A percentile compares a stretch with the other conserved stretches of the same genome.
These are phyloP conservation scores for Pterois miles DNA, from an alignment of 2,797 vertebrate species.

Conservation along the genomic window DNA sequence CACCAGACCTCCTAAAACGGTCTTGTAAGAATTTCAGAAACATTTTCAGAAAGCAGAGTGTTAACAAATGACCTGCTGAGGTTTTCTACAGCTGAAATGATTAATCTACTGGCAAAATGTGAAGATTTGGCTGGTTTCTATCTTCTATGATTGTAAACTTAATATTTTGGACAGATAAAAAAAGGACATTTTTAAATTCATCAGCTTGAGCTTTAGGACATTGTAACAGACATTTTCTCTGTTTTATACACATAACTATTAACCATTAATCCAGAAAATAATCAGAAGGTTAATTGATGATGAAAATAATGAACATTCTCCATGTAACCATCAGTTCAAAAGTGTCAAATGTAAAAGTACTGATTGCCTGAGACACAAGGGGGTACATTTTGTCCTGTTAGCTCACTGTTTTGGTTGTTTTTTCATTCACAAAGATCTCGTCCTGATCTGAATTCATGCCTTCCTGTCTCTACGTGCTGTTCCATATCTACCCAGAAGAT, in stretches of 20 bases:
- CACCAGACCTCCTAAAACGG: not conserved
- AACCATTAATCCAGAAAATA: not conserved
- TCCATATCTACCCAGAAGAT: slow-evolving; percentile 35
- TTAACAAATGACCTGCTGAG: not conserved
- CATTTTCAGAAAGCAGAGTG: not conserved
- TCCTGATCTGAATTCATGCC: not conserved
- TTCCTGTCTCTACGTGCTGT: not conserved
- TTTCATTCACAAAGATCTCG: no score
- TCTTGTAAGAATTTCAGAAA: not conserved
- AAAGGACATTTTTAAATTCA: not conserved
- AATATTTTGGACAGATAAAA: not conserved
- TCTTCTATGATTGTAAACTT: not conserved
- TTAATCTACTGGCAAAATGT: not conserved
- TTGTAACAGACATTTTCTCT: not conserved
- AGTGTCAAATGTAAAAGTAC: slow-evolving; percentile 6
- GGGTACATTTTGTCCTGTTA: not conserved
- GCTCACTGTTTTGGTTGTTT: not conserved
- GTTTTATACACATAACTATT: not conserved
- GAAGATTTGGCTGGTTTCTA: not conserved
- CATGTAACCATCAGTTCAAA: not conserved
- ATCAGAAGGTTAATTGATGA: not conserved
- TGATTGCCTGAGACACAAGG: not conserved
- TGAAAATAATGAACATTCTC: not conserved
- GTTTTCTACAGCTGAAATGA: not conserved
- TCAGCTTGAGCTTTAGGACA: not conserved